phyloP scores from a whole-genome alignment of 2,888 invertebrate genomes.

The Loripinus fragilis region DNA sequence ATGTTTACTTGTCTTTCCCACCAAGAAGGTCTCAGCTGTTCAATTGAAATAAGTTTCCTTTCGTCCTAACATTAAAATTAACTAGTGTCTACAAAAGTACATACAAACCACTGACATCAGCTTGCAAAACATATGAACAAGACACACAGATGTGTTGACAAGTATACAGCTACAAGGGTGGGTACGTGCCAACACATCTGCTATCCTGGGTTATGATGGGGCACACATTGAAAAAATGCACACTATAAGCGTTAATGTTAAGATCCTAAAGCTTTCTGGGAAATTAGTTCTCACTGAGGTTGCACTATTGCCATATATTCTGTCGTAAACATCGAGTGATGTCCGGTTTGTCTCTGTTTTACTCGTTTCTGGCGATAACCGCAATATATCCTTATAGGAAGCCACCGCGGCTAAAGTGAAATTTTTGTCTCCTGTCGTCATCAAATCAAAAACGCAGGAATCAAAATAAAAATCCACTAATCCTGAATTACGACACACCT shows the following conservation, averaged over 20 bases:
- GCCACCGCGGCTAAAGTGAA: conserved; percentile 84
- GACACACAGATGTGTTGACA: conserved; percentile 43
- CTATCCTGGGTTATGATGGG: conserved; percentile 46
- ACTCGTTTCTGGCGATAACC: conserved; percentile 84
- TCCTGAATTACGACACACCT: conserved; percentile 82
- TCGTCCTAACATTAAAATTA: too few species aligned
- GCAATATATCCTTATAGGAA: conserved; percentile 82
- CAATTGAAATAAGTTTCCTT: too few species aligned
- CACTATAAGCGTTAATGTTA: conserved; percentile 42
- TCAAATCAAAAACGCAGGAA: conserved; percentile 86
- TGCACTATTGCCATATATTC: conserved; percentile 46
- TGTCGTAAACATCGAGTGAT: conserved; percentile 65
- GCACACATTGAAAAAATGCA: conserved; percentile 7
- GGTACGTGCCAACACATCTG: conserved; percentile 47
- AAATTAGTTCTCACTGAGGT: conserved; percentile 41
- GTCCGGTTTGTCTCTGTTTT: conserved; percentile 72
- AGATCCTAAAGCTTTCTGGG: conserved; percentile 44
- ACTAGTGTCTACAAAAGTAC: neutral
- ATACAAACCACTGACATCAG: neutral
- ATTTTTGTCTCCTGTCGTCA: conserved; percentile 85
- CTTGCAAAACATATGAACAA: conserved; percentile 12
- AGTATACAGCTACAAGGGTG: conserved; percentile 14
- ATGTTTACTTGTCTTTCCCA: too few species aligned
- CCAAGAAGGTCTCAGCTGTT: too few species aligned
- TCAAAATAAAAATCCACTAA: conserved; percentile 86